Evolutionary conservation across 2,888 invertebrate genomes (phyloP).

Genomic region (Pollenia griseotomentosa): DNA sequence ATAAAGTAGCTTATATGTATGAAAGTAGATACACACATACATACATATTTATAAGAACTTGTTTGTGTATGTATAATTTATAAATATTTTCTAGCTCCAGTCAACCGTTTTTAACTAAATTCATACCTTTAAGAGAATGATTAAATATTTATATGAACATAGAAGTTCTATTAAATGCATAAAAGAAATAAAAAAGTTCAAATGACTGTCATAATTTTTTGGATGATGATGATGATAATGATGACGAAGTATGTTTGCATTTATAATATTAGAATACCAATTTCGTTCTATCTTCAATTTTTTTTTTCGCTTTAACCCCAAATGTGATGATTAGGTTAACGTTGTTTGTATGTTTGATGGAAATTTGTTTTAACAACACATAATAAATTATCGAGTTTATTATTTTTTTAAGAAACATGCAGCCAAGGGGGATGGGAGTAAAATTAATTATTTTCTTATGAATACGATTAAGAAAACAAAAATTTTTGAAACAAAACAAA

Average conservation of each 20-base stretch:
- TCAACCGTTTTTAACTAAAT: neutral
- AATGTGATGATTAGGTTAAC: neutral
- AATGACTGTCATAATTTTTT: neutral
- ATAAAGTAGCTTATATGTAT: neutral
- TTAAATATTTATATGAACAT: conserved; percentile 11
- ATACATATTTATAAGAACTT: neutral
- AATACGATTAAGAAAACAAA: neutral
- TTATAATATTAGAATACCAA: conserved; percentile 8
- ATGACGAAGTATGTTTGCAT: conserved; percentile 16
- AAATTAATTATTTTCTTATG: neutral
- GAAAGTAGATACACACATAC: neutral
- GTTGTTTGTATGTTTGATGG: neutral
- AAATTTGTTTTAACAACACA: conserved; percentile 11
- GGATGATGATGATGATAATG: neutral
- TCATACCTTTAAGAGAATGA: conserved; percentile 24
- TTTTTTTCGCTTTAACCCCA: neutral
- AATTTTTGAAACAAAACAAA: too few relatives aligned
- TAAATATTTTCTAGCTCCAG: neutral
- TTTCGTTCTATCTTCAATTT: neutral
- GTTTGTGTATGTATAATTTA: neutral
- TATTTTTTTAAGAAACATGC: neutral
- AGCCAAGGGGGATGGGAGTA: neutral
- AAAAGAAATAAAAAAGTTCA: neutral
- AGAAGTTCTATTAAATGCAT: too few relatives aligned
- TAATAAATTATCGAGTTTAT: conserved; percentile 9